Evolutionary conservation across 1,140 invertebrate species (phyloP).

Genomic region (Aporrectodea caliginosa): DNA sequence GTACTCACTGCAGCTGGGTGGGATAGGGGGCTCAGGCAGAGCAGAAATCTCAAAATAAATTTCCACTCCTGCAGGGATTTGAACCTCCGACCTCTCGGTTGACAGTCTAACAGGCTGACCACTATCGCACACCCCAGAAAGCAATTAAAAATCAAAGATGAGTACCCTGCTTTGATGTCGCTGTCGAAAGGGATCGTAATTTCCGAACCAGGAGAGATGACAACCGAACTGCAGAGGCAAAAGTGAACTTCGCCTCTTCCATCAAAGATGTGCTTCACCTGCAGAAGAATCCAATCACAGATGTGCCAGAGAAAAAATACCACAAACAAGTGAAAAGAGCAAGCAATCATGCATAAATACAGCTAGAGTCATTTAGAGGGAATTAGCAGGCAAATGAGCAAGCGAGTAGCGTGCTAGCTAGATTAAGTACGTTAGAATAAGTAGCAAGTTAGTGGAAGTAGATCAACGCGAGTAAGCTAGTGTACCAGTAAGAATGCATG

Average conservation of each 20-base stretch:
- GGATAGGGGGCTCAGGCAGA: not conserved
- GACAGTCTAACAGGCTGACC: too few species aligned
- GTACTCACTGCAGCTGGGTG: not conserved
- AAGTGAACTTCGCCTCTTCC: not conserved
- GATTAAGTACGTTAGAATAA: too few species aligned
- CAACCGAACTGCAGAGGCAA: not conserved
- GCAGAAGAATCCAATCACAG: not conserved
- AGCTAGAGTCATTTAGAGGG: not conserved
- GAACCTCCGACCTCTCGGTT: too few species aligned
- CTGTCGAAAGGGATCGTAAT: not conserved
- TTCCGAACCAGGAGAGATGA: not conserved
- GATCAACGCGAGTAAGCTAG: too few species aligned
- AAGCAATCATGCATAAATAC: not conserved
- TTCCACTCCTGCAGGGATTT: too few species aligned
- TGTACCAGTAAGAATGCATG: too few species aligned
- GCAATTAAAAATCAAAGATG: not conserved
- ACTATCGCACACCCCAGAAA: too few species aligned
- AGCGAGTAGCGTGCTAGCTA: too few species aligned
- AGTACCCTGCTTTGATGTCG: not conserved
- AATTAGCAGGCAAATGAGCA: too few species aligned
- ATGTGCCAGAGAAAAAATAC: not conserved
- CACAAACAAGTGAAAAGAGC: not conserved
- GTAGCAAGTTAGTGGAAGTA: too few species aligned
- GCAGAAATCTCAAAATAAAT: not conserved
- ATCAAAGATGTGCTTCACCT: not conserved